Conservation (phyloP, 2,113 vertebrate species). For the Sprattus sprattus region DNA sequence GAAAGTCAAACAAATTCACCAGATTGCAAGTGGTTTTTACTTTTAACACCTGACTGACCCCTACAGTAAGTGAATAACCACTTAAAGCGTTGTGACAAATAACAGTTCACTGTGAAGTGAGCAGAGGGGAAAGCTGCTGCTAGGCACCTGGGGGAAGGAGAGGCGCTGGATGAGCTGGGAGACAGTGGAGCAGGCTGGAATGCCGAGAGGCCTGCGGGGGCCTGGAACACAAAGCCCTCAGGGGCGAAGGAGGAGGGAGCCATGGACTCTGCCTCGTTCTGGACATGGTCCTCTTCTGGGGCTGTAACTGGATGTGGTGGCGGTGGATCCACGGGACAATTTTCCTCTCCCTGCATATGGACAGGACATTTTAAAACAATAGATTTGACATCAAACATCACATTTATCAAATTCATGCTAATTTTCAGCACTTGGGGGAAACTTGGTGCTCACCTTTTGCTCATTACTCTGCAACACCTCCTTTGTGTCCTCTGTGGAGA, state of each 20-base stretch:
- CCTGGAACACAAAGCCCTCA: conserved; percentile 82
- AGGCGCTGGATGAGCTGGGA: conserved; percentile 75
- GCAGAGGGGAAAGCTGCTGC: neutral
- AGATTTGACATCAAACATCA: neutral
- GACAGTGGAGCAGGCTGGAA: conserved; percentile 80
- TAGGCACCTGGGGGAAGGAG: conserved; percentile 72
- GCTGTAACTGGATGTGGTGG: neutral
- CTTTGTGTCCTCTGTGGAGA: neutral
- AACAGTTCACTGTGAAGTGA: neutral
- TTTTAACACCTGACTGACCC: too few species aligned
- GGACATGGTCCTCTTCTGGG: conserved; percentile 4
- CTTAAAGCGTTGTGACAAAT: too few species aligned
- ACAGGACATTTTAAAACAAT: neutral
- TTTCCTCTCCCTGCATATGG: neutral
- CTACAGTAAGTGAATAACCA: neutral
- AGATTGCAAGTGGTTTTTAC: too few species aligned
- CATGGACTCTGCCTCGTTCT: conserved; percentile 43
- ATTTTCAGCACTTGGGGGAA: neutral
- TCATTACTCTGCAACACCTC: neutral
- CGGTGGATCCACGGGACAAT: neutral
- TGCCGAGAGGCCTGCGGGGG: conserved; percentile 72
- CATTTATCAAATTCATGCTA: neutral
- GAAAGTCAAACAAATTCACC: neutral
- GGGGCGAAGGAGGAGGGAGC: conserved; percentile 85
- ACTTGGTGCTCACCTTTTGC: neutral